phyloP scores from a whole-genome alignment of 2,888 invertebrate species.

The Ophion costatus region DNA sequence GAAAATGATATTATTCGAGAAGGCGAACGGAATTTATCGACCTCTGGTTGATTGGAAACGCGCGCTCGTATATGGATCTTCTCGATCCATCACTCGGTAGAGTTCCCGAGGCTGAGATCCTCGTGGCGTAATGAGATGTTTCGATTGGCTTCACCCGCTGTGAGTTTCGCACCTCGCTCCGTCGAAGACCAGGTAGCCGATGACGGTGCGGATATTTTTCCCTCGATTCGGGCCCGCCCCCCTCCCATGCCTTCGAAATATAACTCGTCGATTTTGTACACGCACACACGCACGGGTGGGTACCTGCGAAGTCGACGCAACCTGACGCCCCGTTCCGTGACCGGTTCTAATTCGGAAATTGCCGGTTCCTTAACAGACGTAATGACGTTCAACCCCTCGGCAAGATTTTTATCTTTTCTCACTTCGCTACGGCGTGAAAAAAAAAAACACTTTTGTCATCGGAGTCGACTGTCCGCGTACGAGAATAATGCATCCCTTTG shows the following conservation, averaged over 20 bases:
- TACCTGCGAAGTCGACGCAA: conserved; percentile 58
- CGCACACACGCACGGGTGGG: not conserved
- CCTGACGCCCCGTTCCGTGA: conserved; percentile 70
- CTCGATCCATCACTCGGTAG: conserved; percentile 32
- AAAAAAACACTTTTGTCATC: conserved; percentile 35
- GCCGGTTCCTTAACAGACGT: conserved; percentile 75
- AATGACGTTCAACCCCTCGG: conserved; percentile 70
- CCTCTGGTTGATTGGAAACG: not conserved
- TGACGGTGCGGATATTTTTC: conserved; percentile 74
- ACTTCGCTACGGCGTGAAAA: conserved; percentile 10
- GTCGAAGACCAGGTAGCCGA: conserved; percentile 77
- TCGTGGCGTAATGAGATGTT: conserved; percentile 73
- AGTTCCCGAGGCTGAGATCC: conserved; percentile 29
- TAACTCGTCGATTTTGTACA: conserved; percentile 42
- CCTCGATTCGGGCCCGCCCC: conserved; percentile 15
- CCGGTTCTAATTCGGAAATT: conserved; percentile 80
- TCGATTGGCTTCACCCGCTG: conserved; percentile 74
- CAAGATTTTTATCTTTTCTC: conserved; percentile 69
- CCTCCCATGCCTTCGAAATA: conserved; percentile 1
- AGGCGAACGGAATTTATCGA: conserved; percentile 20
- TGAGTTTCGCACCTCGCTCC: conserved; percentile 73
- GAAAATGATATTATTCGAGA: not conserved
- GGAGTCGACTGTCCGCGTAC: not conserved
- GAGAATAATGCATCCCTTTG: too few relatives aligned
- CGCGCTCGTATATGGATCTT: conserved; percentile 4